Conservation (phyloP, 1,140 invertebrate genomes). For the Drosophila chauvacae region DNA sequence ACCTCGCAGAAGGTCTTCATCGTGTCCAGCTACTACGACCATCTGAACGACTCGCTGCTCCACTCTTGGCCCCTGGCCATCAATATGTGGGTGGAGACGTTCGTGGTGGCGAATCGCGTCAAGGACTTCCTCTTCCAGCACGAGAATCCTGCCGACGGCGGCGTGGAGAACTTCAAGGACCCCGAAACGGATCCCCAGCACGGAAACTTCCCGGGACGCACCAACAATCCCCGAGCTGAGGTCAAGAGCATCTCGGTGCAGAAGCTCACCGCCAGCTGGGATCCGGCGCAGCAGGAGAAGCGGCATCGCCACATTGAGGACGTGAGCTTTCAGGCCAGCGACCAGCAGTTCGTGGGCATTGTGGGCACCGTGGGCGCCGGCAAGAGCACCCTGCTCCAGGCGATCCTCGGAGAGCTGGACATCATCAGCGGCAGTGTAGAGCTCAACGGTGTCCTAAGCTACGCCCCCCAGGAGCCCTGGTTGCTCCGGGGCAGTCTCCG, state of each 20-base stretch:
- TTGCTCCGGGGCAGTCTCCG: slow-evolving; percentile 87
- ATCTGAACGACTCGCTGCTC: slow-evolving; percentile 86
- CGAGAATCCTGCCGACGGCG: slow-evolving; percentile 74
- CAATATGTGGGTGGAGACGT: slow-evolving; percentile 86
- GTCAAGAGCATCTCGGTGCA: slow-evolving; percentile 76
- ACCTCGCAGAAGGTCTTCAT: slow-evolving; percentile 87
- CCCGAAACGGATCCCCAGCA: slow-evolving; percentile 60
- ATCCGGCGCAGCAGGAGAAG: slow-evolving; percentile 61
- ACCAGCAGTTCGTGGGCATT: slow-evolving; percentile 87
- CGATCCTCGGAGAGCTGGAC: slow-evolving; percentile 90
- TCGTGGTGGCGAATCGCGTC: slow-evolving; percentile 89
- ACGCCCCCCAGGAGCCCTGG: slow-evolving; percentile 92
- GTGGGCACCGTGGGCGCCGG: slow-evolving; percentile 93
- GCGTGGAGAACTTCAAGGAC: slow-evolving; percentile 63
- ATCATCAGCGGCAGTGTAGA: slow-evolving; percentile 87
- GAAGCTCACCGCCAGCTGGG: slow-evolving; percentile 85
- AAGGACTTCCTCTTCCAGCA: slow-evolving; percentile 86
- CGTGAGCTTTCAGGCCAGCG: slow-evolving; percentile 84
- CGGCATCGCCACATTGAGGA: slow-evolving; percentile 85
- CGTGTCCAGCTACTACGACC: slow-evolving; percentile 85
- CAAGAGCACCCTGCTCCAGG: slow-evolving; percentile 90
- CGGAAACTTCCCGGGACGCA: slow-evolving; percentile 66
- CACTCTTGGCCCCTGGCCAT: slow-evolving; percentile 90
- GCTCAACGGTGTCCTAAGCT: slow-evolving; percentile 90
- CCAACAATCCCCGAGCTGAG: slow-evolving; percentile 85